Base-by-base conservation (phyloP, 2,888 invertebrate genomes). In the Epiblema foenella region DNA sequence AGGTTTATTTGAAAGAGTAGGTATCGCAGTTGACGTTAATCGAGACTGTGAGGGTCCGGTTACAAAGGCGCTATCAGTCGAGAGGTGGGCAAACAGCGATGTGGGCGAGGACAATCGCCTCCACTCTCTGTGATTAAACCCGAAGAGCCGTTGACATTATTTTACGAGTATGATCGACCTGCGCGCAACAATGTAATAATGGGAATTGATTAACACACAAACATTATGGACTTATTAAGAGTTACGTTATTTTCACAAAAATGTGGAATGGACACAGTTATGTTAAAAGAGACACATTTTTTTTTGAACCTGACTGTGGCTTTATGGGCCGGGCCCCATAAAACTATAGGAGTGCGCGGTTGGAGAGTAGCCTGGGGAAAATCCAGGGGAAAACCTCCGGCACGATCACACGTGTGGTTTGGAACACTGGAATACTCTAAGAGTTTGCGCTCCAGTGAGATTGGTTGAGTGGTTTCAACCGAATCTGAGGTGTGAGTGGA, bases 81-180 rank as follows among this genome's bases (percentile, higher is more conserved):
- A 91, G 91, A 87, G 90, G 85, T 86, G 83, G 83, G 88, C 85
- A 92, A 91, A 93, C 92, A 91, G 77, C 79, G 83, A 81, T 79
- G 87, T 87, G 89, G 87, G 84, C 79, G 84, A 87, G 86, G 86
- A 89, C 92, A 89, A 90, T 89, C 88, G 87, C 86, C 85, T 81
- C 86, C 88, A 91, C 92, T 93, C 90, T 88, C 89, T 83, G 90
- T 93, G 91, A 93, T 93, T 93, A 93, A 93, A 91, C 83, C 84
- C 86, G 85, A 86, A 91, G 88, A 90, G 90, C 84, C 87, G 88
- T 89, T 89, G 91, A 91, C 91, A 91, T 89, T 89, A 89, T 89
- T 91, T 91, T 89, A 70, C 59, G 65, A 60, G 65, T 65, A 89
- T 87, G 89, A 89, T 83, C 86, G 83, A 77, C 79, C 83, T 80